Evolutionary conservation across 2,888 invertebrate species (phyloP).

Genomic region (Conomelus anceps): DNA sequence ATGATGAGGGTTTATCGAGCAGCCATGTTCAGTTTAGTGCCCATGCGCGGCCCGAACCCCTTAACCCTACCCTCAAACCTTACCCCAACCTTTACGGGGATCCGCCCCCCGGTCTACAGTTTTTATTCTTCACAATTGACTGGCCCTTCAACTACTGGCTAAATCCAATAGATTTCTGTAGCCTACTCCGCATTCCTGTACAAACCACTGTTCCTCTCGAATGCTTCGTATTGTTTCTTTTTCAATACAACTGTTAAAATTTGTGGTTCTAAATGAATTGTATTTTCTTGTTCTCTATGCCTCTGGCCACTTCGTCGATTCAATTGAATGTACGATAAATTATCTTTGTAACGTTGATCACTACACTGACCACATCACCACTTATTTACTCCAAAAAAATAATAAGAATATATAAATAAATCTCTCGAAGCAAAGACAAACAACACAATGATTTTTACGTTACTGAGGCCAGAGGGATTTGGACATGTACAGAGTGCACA

Average conservation of each 20-base stretch:
- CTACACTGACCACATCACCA: too few species aligned
- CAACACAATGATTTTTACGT: too few species aligned
- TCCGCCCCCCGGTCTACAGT: background rate
- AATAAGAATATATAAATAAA: too few species aligned
- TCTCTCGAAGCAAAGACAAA: too few species aligned
- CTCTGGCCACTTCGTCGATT: background rate
- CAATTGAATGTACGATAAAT: too few species aligned
- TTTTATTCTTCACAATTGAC: background rate
- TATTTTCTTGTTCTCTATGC: background rate
- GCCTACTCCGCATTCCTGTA: background rate
- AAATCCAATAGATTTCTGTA: background rate
- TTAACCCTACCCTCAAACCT: background rate
- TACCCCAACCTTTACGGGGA: background rate
- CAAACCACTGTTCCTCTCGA: background rate
- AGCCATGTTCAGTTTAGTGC: constrained; percentile 27
- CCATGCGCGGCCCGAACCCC: background rate
- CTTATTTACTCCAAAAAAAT: too few species aligned
- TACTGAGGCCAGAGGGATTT: too few species aligned
- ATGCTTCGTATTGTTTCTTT: too few species aligned
- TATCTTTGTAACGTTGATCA: too few species aligned
- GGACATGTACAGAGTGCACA: too few species aligned
- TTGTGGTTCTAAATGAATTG: background rate
- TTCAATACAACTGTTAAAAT: background rate
- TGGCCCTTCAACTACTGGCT: background rate
- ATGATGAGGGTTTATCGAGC: constrained; percentile 26